phyloP scores from a whole-genome alignment of 2,797 vertebrate species.

The Poecilia velifera region DNA sequence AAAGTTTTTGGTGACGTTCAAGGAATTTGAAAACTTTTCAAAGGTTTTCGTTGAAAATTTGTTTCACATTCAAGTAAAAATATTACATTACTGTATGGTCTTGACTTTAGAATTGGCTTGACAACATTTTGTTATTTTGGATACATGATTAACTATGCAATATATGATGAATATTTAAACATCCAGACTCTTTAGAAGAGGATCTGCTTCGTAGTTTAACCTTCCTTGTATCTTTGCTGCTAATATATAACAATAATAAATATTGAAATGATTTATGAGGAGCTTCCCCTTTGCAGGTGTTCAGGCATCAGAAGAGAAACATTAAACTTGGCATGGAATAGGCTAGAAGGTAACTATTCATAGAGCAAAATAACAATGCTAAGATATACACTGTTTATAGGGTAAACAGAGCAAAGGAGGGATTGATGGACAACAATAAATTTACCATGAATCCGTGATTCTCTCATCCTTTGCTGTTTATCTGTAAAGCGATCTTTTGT shows the following conservation, averaged over 20 bases:
- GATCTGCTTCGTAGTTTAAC: not conserved
- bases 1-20: not conserved
- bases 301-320: not conserved
- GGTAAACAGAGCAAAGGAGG: not conserved
- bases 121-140: not conserved
- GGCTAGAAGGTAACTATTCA: not conserved
- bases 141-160: not conserved
- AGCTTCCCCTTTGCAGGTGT: constrained; percentile 26
- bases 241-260: not conserved
- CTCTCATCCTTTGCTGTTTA: not conserved
- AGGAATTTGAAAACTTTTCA: not conserved
- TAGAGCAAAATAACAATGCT: constrained; percentile 1
- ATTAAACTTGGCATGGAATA: constrained; percentile 8
- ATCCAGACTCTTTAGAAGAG: not conserved
- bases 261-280: not conserved
- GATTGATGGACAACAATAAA: not conserved
- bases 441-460: not conserved
- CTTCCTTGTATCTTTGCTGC: not conserved
- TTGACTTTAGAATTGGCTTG: not conserved
- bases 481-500: not conserved
- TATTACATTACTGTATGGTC: not conserved
- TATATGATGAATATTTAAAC: not conserved
- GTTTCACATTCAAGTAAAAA: not conserved
- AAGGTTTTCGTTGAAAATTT: not conserved
- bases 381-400: constrained; percentile 2